These are phyloP conservation scores for Notodonta ziczac DNA, from an alignment of 2,888 invertebrate species.

Conservation along the genomic window DNA sequence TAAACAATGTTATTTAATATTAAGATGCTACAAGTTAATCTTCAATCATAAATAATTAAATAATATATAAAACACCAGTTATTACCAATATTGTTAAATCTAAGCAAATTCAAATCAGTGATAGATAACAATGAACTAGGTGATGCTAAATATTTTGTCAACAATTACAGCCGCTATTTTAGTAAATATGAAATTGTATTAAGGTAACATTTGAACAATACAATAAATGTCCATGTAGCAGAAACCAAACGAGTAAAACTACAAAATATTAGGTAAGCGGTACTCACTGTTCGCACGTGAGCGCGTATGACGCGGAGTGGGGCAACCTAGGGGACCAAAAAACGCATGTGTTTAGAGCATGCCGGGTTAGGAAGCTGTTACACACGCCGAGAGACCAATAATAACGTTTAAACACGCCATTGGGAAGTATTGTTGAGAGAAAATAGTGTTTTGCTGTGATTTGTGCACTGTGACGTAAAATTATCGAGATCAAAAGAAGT, in stretches of 20 bases:
- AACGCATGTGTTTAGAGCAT: conserved; percentile 82
- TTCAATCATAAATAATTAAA: background rate
- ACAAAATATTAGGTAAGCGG: conserved; percentile 62
- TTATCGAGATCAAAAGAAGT: background rate
- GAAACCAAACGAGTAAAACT: conserved; percentile 47
- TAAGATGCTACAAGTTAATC: background rate
- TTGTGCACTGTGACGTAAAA: background rate
- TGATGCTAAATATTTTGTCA: background rate
- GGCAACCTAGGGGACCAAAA: conserved; percentile 84
- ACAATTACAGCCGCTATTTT: background rate
- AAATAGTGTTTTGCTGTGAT: background rate
- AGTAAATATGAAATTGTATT: background rate
- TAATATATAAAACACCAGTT: background rate
- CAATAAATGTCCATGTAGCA: conserved; percentile 27
- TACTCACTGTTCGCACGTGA: conserved; percentile 88
- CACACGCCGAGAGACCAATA: conserved; percentile 46
- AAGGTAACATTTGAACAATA: background rate
- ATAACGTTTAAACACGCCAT: conserved; percentile 32
- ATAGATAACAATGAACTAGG: background rate
- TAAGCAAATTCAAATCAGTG: background rate
- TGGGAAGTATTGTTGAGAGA: conserved; percentile 5
- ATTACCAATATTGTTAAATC: background rate
- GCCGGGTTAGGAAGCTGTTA: conserved; percentile 80
- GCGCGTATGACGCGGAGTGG: conserved; percentile 86
- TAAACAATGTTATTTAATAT: conserved; percentile 5